Evolutionary conservation across 2,113 vertebrate genomes (phyloP), one percentile per base, ranked within the genome.

Genomic region (Corynorhinus townsendii): DNA sequence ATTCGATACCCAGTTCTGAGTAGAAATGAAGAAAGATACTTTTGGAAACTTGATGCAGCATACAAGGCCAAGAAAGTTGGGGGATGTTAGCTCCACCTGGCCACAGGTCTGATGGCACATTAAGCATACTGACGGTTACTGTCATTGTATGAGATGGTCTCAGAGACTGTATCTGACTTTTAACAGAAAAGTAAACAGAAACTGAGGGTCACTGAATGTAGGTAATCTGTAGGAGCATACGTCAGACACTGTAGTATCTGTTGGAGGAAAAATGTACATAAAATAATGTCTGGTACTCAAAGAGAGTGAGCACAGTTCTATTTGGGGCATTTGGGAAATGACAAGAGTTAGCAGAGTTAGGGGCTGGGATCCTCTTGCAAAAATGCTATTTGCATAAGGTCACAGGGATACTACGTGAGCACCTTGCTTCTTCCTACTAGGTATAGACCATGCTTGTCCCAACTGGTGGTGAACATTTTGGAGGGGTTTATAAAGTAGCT

Each of bases 181-280:
- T 40, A 73, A 17, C 7, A 12, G 71, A 64, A 80, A 93, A 95
- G 52, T 93, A 17, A 79, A 77, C 20, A 85, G n/a, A 52, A 86
- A 54, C 5, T 38, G 52, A 62, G 4, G 11, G 0, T 72, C 49
- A 40, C 11, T 79, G 12, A 56, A 47, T 59, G 12, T 64, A 83
- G 15, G 11, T 71, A 83, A 85, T 20, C 9, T 93, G 7, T 64
- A 26, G n/a, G 30, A 77, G 24, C 24, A 3, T 56, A 45, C 30
- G 10, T n/a, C 20, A 56, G 56, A 77, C 3, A 81, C 22, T 2
- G 2, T 38, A 38, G 15, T n/a, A 82, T 66, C 5, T 2, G 47
- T 54, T 43, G 3, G 15, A 52, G 6, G 3, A 71, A 69, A 92
- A 69, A 19, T 28, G 19, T 24, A 77, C 1, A 40, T 19, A 33